A percentile compares a stretch with the other conserved stretches of the same genome.
Evolutionary conservation across 2,113 vertebrate genomes (phyloP).

Genomic region (Pelvicachromis taeniatus): DNA sequence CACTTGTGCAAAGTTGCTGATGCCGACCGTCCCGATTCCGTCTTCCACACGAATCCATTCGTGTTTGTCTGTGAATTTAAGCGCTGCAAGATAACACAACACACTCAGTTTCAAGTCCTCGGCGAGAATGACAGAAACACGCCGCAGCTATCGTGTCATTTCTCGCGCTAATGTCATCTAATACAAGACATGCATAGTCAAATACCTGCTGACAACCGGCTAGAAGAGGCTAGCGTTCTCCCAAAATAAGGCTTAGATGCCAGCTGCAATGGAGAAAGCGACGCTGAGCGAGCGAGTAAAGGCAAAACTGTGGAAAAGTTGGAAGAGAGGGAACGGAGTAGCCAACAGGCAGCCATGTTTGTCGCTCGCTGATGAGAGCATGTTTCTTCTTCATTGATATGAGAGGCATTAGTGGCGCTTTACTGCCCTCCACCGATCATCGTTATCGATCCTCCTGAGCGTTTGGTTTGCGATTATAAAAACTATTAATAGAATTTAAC

Average conservation of each 20-base stretch:
- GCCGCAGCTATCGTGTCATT: not conserved
- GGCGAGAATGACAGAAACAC: not conserved
- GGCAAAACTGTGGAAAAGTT: conserved; percentile 59
- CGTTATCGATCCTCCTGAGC: not conserved
- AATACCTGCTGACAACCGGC: conserved; percentile 65
- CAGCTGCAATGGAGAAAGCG: conserved; percentile 7
- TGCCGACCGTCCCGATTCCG: conserved; percentile 91
- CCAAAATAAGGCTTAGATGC: conserved; percentile 14
- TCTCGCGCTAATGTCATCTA: conserved; percentile 8
- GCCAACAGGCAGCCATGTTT: conserved; percentile 67
- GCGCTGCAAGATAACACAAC: conserved; percentile 77
- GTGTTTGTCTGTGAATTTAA: conserved; percentile 96
- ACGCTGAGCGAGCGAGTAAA: conserved; percentile 24
- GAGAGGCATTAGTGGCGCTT: not conserved
- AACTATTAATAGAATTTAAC: not conserved
- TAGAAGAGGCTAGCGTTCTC: conserved; percentile 54
- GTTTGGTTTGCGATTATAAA: not conserved
- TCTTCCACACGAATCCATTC: conserved; percentile 93
- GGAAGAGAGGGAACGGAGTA: conserved; percentile 59
- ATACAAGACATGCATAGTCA: not conserved
- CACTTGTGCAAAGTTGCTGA: conserved; percentile 97
- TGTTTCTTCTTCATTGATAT: conserved; percentile 15
- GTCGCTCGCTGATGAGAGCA: conserved; percentile 52
- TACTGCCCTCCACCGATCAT: not conserved
- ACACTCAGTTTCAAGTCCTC: not conserved